Evolutionary conservation across 2,888 invertebrate species (phyloP).

Genomic region (Drosophila silvestris): DNA sequence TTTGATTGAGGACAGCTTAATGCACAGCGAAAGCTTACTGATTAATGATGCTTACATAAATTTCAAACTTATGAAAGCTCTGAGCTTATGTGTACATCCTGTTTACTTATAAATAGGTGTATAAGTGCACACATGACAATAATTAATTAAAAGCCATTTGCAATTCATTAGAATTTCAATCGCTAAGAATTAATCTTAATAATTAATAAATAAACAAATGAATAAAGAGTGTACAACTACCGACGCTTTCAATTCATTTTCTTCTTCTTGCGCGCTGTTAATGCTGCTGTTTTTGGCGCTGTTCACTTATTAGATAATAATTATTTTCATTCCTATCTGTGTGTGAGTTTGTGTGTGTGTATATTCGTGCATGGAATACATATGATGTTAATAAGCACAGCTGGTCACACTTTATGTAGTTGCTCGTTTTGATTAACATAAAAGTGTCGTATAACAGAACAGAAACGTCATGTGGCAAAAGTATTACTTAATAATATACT

Average conservation of each 20-base stretch:
- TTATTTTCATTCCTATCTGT: slow-evolving; percentile 33
- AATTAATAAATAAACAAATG: background rate
- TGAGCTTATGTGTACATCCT: background rate
- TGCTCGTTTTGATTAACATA: slow-evolving; percentile 7
- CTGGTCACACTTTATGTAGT: slow-evolving; percentile 24
- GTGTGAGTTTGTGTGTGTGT: background rate
- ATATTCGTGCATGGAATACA: slow-evolving; percentile 17
- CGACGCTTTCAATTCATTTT: background rate
- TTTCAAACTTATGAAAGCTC: background rate
- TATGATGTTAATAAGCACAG: slow-evolving; percentile 9
- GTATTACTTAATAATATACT: slow-evolving; percentile 32
- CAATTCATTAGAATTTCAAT: background rate
- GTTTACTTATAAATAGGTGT: background rate
- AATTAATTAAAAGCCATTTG: background rate
- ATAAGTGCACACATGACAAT: background rate
- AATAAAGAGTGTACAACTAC: slow-evolving; percentile 6
- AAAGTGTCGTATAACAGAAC: background rate
- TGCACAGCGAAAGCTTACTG: background rate
- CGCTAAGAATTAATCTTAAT: background rate
- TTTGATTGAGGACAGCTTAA: background rate
- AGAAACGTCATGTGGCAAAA: slow-evolving; percentile 44
- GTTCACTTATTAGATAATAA: slow-evolving; percentile 44
- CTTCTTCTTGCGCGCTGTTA: slow-evolving; percentile 32
- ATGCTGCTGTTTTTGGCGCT: slow-evolving; percentile 5
- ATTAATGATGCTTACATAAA: background rate